Percentiles rank a stretch among this genome's conserved stretches.
Conservation (phyloP, 2,888 invertebrate genomes). For the Ligdia adustata region DNA sequence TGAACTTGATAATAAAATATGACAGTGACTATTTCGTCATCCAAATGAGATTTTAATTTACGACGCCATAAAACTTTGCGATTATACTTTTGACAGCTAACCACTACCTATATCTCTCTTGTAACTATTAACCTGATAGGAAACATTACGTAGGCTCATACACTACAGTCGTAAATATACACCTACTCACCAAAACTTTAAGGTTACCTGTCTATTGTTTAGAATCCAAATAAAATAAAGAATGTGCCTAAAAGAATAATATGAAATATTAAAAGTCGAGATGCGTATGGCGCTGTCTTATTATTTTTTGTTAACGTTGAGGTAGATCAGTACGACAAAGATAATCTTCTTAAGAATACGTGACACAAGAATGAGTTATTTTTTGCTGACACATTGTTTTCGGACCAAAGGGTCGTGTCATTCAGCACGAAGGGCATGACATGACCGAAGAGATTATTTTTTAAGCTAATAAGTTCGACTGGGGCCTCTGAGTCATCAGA, state of each 20-base stretch:
- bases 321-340: constrained; percentile 61
- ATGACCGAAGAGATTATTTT: constrained; percentile 31
- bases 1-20: neutral
- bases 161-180: constrained; percentile 55
- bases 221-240: constrained; percentile 17
- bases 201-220: constrained; percentile 22
- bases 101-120: constrained; percentile 46
- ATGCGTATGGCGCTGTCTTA: constrained; percentile 42
- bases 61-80: constrained; percentile 38
- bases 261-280: constrained; percentile 30
- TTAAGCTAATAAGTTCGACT: constrained; percentile 16
- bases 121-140: constrained; percentile 54
- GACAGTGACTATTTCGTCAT: constrained; percentile 6
- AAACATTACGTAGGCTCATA: constrained; percentile 52
- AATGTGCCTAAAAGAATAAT: neutral
- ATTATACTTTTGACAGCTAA: constrained; percentile 53
- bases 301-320: constrained; percentile 61
- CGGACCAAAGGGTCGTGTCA: constrained; percentile 48
- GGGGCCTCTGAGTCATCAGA: constrained; percentile 24
- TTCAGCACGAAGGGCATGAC: constrained; percentile 39
- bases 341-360: constrained; percentile 66
- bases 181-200: constrained; percentile 46
- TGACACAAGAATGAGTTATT: constrained; percentile 65
- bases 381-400: constrained; percentile 74
- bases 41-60: constrained; percentile 32